These are phyloP conservation scores for Catharus bicknelli DNA, from an alignment of 2,113 vertebrate genomes.

Conservation along the genomic window DNA sequence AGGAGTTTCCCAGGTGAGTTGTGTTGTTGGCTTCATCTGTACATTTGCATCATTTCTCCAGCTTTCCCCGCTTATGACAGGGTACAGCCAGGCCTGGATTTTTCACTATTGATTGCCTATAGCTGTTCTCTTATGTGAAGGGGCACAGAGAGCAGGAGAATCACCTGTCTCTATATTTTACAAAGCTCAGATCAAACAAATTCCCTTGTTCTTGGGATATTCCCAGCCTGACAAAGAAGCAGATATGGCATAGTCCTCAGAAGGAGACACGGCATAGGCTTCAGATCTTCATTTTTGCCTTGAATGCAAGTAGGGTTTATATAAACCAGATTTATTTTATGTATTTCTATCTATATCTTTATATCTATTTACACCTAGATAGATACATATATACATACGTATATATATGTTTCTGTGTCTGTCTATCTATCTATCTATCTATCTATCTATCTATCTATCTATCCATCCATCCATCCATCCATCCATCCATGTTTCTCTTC, in stretches of 20 bases:
- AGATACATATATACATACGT: neutral
- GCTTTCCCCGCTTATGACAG: neutral
- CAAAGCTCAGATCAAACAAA: neutral
- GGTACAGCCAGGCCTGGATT: neutral
- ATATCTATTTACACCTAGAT: neutral
- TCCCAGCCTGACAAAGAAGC: neutral
- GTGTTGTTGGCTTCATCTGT: neutral
- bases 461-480: accelerated
- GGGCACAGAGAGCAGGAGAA: neutral
- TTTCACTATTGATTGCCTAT: neutral
- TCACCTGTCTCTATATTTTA: neutral
- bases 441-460: neutral
- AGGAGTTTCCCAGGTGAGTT: neutral
- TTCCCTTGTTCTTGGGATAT: neutral
- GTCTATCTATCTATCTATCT: neutral
- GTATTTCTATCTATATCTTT: neutral
- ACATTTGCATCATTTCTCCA: neutral
- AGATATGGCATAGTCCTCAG: neutral
- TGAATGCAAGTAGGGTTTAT: neutral
- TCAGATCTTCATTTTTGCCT: neutral
- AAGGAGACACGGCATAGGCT: neutral
- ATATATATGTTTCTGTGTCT: neutral
- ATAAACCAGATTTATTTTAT: neutral
- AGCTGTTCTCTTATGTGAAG: neutral
- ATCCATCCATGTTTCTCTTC: neutral